Base-by-base conservation (phyloP, 2,888 invertebrate species). In the Epirrhoe tristata region DNA sequence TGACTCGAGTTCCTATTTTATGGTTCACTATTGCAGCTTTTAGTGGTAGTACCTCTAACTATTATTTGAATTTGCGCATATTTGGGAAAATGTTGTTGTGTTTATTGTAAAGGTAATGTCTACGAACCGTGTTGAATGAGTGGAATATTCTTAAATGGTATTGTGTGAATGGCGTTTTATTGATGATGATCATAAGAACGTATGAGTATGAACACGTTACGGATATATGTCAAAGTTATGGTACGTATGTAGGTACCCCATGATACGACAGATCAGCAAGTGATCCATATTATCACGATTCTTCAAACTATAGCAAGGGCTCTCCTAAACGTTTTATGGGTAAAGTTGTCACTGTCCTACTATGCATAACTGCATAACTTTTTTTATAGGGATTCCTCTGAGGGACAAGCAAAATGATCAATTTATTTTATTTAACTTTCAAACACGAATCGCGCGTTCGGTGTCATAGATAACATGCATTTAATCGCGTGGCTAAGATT, bases 1-100 rank as follows among this genome's bases (percentile, higher is more conserved):
- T 55, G 34, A 51, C 43, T 55, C 55, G 24, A 67, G 17, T 17
- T 34, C 56, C 32, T 14, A 53, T 50, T 50, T 56, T 32, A 57
- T 51, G 39, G 14, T 52, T 16, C 34, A 54, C 53, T 46, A 48
- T 48, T 54, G 8, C 46, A 60, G 46, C 12, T 60, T 32, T 46
- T 43, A 53, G 46, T 54, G 16, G 48, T 48, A 48, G 6, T 48
- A 48, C 6, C 48, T 16, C 12, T 43, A 12, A 43, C 10, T 12
- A 12, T 12, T 12, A 43, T 12, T 43, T 43, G 39, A 43, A 12
- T 43, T 12, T 12, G 12, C 12, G 12, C 4, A 10, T 0, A 43
- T 43, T 43, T 43, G 39, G 39, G 12, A 43, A 43, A 43, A 43
- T 12, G 12, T 43, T 43, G 10, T 39, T 39, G 7, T 10, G 3